Conservation (phyloP, 2,113 vertebrate genomes). For the Dascyllus trimaculatus region DNA sequence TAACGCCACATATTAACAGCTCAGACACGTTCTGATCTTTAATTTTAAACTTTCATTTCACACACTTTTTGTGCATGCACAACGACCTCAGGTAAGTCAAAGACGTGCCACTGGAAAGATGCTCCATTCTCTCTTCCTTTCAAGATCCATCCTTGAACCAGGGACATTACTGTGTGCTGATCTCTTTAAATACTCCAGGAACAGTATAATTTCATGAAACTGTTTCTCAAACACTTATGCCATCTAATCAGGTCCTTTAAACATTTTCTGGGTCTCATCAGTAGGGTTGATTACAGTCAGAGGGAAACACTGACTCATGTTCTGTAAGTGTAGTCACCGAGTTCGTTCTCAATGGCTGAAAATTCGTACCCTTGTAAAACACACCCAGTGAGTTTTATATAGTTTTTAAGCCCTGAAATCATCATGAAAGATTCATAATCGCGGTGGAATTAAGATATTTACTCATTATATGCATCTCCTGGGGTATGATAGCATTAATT, state of each 20-base stretch:
- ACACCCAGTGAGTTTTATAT: constrained; percentile 9
- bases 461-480: background rate
- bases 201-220: too few species aligned
- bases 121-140: too few species aligned
- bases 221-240: too few species aligned
- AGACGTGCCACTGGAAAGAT: background rate
- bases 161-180: too few species aligned
- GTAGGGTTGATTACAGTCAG: too few species aligned
- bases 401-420: background rate
- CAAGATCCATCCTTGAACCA: too few species aligned
- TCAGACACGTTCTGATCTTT: background rate
- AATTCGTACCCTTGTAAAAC: background rate
- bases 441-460: background rate
- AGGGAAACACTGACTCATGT: background rate
- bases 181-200: too few species aligned
- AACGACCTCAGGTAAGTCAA: background rate
- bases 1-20: background rate
- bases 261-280: too few species aligned
- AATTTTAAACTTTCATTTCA: too few species aligned
- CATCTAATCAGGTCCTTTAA: too few species aligned
- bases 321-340: too few species aligned
- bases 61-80: too few species aligned
- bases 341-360: background rate
- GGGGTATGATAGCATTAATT: constrained; percentile 15
- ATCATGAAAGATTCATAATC: background rate